Evolutionary conservation across 2,888 invertebrate genomes (phyloP).

Genomic region (Pristionchus arcanus): DNA sequence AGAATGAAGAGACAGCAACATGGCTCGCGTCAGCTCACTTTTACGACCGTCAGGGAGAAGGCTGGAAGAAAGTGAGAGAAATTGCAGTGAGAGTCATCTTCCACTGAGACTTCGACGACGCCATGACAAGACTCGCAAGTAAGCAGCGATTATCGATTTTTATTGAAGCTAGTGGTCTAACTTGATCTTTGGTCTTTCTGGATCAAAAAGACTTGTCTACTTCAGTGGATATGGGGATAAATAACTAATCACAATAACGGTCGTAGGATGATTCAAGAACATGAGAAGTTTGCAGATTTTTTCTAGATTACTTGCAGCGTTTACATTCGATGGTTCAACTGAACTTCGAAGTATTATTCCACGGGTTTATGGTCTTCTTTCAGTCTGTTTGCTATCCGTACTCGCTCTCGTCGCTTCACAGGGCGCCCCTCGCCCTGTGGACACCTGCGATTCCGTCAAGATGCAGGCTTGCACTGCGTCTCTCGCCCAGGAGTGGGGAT

Average conservation of each 20-base stretch:
- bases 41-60: background rate
- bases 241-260: too few relatives aligned
- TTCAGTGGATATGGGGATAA: too few relatives aligned
- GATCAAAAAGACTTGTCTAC: background rate
- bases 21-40: background rate
- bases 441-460: constrained; percentile 7
- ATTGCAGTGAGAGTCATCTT: background rate
- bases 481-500: constrained; percentile 26
- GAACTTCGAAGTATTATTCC: too few relatives aligned
- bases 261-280: too few relatives aligned
- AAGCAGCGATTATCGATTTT: background rate
- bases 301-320: too few relatives aligned
- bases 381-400: constrained; percentile 28
- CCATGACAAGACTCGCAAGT: constrained; percentile 42
- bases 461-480: constrained; percentile 22
- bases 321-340: too few relatives aligned
- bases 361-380: background rate
- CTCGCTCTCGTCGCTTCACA: background rate
- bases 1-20: too few relatives aligned
- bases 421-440: background rate
- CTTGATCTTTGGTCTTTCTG: background rate
- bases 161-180: too few relatives aligned
- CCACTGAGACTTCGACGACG: background rate
- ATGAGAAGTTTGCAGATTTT: too few relatives aligned
- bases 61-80: background rate